Conservation (phyloP, 2,113 vertebrate species). For the Paedocypris sp. region DNA sequence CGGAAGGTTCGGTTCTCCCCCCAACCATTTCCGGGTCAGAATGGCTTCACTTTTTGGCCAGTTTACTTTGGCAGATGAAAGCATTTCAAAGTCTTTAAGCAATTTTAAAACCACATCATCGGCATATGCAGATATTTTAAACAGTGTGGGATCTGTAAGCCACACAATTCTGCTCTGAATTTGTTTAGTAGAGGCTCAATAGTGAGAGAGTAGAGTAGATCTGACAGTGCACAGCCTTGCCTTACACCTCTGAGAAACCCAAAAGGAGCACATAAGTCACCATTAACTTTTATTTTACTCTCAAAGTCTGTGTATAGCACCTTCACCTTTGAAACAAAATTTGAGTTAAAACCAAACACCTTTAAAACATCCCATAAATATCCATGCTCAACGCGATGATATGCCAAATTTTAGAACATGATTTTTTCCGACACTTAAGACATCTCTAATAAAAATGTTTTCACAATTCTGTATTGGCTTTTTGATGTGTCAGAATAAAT, state of each 20-base stretch:
- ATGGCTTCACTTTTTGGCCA: neutral
- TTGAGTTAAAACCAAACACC: neutral
- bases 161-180: no score
- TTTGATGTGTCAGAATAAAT: no score
- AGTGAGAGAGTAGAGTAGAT: neutral
- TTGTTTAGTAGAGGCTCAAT: no score
- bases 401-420: no score
- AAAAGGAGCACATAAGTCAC: no score
- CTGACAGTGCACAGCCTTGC: neutral
- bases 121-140: neutral
- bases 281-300: neutral
- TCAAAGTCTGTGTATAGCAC: neutral
- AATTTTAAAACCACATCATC: neutral
- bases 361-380: neutral
- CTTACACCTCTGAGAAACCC: neutral
- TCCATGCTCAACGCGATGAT: no score
- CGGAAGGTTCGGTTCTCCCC: neutral
- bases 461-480: no score
- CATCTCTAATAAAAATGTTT: no score
- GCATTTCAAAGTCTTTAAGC: neutral
- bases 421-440: no score
- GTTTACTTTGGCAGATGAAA: neutral
- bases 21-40: neutral
- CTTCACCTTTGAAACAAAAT: neutral
- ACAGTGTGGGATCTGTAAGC: no score